Evolutionary conservation across 2,113 vertebrate genomes (phyloP).

Genomic region (Kobus ellipsiprymnus): DNA sequence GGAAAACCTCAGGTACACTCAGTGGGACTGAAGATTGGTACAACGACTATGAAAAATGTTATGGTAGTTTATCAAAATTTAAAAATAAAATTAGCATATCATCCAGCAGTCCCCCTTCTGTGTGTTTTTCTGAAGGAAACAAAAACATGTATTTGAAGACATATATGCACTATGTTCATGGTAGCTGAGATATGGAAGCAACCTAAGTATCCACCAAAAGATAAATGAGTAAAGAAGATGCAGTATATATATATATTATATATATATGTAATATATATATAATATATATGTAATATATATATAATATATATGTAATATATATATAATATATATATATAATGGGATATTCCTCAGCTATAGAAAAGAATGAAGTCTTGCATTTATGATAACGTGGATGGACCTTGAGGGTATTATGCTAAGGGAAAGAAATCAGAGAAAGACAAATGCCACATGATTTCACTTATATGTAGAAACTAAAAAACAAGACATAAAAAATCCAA

Average conservation of each 20-base stretch:
- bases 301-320: too few relatives aligned
- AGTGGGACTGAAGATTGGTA: neutral
- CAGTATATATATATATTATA: fast-evolving
- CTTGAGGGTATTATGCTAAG: neutral
- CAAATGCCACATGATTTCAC: neutral
- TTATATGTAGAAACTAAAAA: neutral
- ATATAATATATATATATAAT: neutral
- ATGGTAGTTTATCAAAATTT: neutral
- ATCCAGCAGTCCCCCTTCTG: neutral
- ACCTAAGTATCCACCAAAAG: neutral
- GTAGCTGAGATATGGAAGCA: neutral
- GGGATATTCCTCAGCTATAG: neutral
- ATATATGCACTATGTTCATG: neutral
- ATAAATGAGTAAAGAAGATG: neutral
- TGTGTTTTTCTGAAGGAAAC: neutral
- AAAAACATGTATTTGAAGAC: neutral
- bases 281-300: too few relatives aligned
- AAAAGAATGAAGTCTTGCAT: neutral
- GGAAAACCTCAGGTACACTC: neutral
- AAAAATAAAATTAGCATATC: neutral
- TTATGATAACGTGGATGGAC: neutral
- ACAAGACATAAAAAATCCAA: neutral
- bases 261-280: too few relatives aligned
- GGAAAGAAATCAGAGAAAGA: neutral
- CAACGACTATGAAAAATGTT: neutral